Evolutionary conservation across 2,113 vertebrate genomes (phyloP).

Genomic region (Rhineura floridana): DNA sequence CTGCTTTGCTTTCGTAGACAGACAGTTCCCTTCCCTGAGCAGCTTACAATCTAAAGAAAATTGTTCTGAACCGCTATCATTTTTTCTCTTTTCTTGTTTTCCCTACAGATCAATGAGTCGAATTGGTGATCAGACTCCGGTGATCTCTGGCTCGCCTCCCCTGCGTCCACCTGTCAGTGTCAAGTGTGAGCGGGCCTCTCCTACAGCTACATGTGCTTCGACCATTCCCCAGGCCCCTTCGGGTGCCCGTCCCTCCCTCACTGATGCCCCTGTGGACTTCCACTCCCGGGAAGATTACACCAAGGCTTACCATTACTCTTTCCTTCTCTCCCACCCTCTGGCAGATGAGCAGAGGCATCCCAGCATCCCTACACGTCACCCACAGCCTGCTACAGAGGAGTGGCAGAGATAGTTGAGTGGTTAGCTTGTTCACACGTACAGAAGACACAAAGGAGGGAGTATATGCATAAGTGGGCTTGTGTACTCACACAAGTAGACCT

Average conservation of each 20-base stretch:
- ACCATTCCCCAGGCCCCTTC: constrained; percentile 69
- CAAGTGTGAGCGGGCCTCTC: constrained; percentile 89
- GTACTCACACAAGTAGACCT: no score
- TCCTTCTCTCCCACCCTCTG: constrained; percentile 61
- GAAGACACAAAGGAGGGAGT: no score
- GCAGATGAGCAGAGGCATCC: constrained; percentile 69
- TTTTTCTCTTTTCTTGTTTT: not conserved
- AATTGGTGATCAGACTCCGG: constrained; percentile 60
- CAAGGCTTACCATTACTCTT: constrained; percentile 75
- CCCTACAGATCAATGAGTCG: constrained; percentile 60
- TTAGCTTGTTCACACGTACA: not conserved
- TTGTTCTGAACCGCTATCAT: not conserved
- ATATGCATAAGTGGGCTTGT: not conserved
- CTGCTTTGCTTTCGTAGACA: no score
- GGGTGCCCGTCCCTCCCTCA: constrained; percentile 65
- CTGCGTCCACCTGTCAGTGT: constrained; percentile 82
- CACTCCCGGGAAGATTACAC: constrained; percentile 74
- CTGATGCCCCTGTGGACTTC: constrained; percentile 53
- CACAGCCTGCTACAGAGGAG: constrained; percentile 70
- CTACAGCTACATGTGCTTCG: constrained; percentile 76
- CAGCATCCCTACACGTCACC: constrained; percentile 61
- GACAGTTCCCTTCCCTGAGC: no score
- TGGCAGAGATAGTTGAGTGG: constrained; percentile 86
- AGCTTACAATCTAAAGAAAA: no score
- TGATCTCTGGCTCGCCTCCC: constrained; percentile 60